A percentile compares a stretch with the other conserved stretches of the same genome.
phyloP scores from a whole-genome alignment of 2,113 vertebrate species.

The Laticauda laticaudata region DNA sequence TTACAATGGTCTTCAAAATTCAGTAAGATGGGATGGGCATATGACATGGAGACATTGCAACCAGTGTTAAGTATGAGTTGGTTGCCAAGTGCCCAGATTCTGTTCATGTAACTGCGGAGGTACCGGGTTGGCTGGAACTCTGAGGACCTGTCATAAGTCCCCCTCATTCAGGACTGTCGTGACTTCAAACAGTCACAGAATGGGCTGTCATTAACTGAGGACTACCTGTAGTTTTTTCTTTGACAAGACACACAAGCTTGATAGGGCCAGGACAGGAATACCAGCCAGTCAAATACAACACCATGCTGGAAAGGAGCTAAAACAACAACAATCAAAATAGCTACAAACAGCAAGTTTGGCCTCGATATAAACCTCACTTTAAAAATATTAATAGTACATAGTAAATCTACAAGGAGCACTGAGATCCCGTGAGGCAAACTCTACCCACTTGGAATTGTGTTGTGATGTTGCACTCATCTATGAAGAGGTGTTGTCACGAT shows the following conservation, averaged over 20 bases:
- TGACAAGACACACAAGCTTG: neutral
- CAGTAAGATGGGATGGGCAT: neutral
- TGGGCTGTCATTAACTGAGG: neutral
- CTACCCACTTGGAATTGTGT: neutral
- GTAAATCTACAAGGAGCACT: neutral
- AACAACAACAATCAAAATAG: neutral
- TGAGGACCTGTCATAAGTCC: neutral
- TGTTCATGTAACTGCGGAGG: neutral
- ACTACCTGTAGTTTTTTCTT: neutral
- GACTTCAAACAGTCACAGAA: neutral
- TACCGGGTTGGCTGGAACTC: neutral
- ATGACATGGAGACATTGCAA: neutral
- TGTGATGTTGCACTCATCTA: neutral
- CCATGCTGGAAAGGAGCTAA: neutral
- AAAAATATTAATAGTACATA: neutral
- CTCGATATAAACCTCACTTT: neutral
- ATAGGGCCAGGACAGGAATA: neutral
- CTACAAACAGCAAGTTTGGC: neutral
- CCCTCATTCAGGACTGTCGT: neutral
- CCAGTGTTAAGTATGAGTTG: neutral
- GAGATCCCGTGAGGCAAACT: neutral
- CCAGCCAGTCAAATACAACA: neutral
- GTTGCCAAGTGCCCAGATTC: neutral
- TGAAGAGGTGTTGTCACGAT: neutral
- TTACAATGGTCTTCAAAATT: neutral